Evolutionary conservation across 2,888 invertebrate genomes (phyloP), one percentile per base, ranked within the genome.

Genomic region (Harpagoxenus sublaevis): DNA sequence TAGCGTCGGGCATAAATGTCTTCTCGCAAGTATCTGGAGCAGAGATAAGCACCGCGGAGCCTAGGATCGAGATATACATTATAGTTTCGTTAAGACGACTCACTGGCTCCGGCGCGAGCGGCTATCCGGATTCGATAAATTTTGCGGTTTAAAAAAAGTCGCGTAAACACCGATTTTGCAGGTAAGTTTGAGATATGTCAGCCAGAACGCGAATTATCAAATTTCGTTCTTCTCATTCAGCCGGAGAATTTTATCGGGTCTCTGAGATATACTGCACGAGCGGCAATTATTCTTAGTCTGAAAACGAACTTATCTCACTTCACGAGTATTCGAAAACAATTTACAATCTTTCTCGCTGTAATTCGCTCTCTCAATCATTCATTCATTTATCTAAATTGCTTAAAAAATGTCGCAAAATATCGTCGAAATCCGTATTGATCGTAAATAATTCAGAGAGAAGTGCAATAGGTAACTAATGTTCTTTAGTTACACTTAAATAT

Each of bases 1-100:
- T 89, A 89, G 51, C 39, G 74, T 55, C 48, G 73, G 42, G 62
- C 87, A 83, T 87, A 86, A 87, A 88, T 88, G 84, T 87, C 84
- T 81, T 74, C 63, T 83, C 53, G 39, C 23, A 66, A 84, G 83
- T 88, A 90, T 90, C 84, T 89, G 75, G 86, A 87, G 78, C 89
- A 86, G 65, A 73, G 90, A 90, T 89, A 90, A 89, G 84, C 48
- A 10, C 51, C 53, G 63, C 48, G 79, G 48, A n/a, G 85, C 65
- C n/a, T 70, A 79, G 53, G 79, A 84, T 79, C 74, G 53, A 23
- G 51, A 84, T 79, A 75, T 71, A 66, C 15, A 23, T 23, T 23
- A 23, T 23, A 45, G 53, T 79, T 79, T 53, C 55, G 45, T 81
- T 81, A 42, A 81, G 51, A 71, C 42, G 42, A 35, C 63, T 70